Conservation (phyloP, 2,113 vertebrate genomes). For the Pseudonaja textilis region DNA sequence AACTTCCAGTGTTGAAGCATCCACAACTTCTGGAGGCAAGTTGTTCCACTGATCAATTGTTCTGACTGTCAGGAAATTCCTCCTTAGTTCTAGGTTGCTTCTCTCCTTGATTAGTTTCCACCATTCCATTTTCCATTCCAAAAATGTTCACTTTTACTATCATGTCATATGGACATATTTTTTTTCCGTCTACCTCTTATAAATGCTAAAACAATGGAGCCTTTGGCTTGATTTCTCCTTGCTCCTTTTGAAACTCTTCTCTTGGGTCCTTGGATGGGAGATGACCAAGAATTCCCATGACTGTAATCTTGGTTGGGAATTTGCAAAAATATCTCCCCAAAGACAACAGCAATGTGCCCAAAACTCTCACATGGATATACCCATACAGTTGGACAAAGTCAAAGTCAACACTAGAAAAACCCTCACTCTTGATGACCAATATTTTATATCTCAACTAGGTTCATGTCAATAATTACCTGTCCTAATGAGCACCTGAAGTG, state of each 20-base stretch:
- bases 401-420: neutral
- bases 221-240: neutral
- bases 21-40: too few species aligned
- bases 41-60: too few species aligned
- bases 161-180: neutral
- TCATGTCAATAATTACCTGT: neutral
- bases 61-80: too few species aligned
- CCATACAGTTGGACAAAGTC: neutral
- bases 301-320: too few species aligned
- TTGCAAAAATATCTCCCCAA: too few species aligned
- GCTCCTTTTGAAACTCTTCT: too few species aligned
- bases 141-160: neutral
- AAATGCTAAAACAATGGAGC: neutral
- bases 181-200: neutral
- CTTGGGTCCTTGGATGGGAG: too few species aligned
- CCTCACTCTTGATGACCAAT: neutral
- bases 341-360: neutral
- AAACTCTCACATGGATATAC: neutral
- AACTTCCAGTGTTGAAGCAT: too few species aligned
- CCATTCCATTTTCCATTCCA: too few species aligned
- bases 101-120: too few species aligned
- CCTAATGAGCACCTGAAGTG: neutral
- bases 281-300: too few species aligned
- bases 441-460: neutral
- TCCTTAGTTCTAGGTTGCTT: too few species aligned